Percentiles rank a stretch among this genome's conserved stretches.
Conservation (phyloP, 2,113 vertebrate genomes). For the Lipotes vexillifer region DNA sequence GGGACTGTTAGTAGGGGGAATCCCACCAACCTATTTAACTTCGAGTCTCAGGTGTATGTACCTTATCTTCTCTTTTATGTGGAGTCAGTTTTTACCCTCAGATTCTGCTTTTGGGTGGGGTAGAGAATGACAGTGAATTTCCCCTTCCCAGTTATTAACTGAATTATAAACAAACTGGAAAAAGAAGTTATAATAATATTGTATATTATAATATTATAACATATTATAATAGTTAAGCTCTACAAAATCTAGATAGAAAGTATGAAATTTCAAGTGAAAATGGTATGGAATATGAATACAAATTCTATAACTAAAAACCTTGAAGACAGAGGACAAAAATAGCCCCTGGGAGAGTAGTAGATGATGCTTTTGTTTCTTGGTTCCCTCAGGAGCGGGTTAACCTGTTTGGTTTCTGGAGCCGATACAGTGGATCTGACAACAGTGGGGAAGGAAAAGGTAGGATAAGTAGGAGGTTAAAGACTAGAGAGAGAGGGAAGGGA, state of each 20-base stretch:
- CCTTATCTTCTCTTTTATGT: neutral
- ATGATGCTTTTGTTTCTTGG: conserved; percentile 26
- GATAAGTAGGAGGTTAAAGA: neutral
- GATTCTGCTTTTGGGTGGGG: neutral
- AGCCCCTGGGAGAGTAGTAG: neutral
- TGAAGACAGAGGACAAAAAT: neutral
- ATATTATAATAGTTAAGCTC: neutral
- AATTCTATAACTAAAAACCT: neutral
- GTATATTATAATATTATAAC: neutral
- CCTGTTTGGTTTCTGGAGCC: conserved; percentile 73
- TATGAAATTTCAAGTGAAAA: conserved; percentile 41
- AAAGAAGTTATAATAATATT: conserved; percentile 23
- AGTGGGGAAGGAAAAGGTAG: conserved; percentile 58
- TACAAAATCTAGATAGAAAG: conserved; percentile 26
- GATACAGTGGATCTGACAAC: conserved; percentile 48
- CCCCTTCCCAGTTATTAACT: neutral
- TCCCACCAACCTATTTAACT: neutral
- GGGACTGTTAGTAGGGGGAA: neutral
- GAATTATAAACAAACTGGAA: conserved; percentile 29
- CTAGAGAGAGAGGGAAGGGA: neutral
- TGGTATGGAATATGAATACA: conserved; percentile 27
- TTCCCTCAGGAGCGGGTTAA: conserved; percentile 69
- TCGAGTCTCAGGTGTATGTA: neutral
- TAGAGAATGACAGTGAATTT: conserved; percentile 13
- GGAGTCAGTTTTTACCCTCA: conserved; percentile 3